Percentiles rank a stretch among this genome's conserved stretches.
These are phyloP conservation scores for Cantharis rufa DNA, from an alignment of 2,888 invertebrate species.

Conservation along the genomic window DNA sequence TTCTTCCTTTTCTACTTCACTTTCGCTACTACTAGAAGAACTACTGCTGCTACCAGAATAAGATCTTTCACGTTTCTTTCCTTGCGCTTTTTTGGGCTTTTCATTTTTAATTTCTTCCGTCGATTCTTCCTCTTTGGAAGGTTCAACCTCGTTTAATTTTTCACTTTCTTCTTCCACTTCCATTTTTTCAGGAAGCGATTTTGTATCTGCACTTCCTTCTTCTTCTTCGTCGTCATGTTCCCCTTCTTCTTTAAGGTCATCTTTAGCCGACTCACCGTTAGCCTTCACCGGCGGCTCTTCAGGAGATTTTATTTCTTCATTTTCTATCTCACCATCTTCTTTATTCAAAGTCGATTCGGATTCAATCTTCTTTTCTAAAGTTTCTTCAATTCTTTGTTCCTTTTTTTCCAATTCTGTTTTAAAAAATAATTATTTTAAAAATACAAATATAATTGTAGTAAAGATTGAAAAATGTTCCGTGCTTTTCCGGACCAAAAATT, in stretches of 20 bases:
- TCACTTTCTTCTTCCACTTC: constrained; percentile 25
- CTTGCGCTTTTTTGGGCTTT: constrained; percentile 51
- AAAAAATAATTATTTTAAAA: background rate
- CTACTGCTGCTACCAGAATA: constrained; percentile 60
- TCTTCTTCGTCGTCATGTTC: constrained; percentile 51
- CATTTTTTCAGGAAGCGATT: constrained; percentile 25
- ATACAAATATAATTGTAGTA: background rate
- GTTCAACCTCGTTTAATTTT: constrained; percentile 29
- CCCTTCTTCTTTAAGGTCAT: constrained; percentile 41
- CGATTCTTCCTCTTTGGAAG: constrained; percentile 30
- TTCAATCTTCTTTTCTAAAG: constrained; percentile 42
- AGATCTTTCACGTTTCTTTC: constrained; percentile 56
- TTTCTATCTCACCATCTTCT: constrained; percentile 46
- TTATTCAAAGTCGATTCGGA: constrained; percentile 38
- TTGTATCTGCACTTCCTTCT: constrained; percentile 42
- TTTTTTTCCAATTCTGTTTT: constrained; percentile 46
- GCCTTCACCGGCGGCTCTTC: constrained; percentile 30
- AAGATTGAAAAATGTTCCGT: background rate
- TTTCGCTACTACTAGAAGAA: constrained; percentile 55
- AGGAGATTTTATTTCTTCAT: constrained; percentile 41
- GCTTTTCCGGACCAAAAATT: constrained; percentile 10
- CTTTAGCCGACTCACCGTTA: constrained; percentile 28
- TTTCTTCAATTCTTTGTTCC: constrained; percentile 34
- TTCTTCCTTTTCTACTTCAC: constrained; percentile 47
- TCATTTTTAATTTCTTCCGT: constrained; percentile 41